Percentiles rank a stretch among this genome's conserved stretches.
Conservation (phyloP, 2,113 vertebrate species). For the Malurus alboscapulatus region DNA sequence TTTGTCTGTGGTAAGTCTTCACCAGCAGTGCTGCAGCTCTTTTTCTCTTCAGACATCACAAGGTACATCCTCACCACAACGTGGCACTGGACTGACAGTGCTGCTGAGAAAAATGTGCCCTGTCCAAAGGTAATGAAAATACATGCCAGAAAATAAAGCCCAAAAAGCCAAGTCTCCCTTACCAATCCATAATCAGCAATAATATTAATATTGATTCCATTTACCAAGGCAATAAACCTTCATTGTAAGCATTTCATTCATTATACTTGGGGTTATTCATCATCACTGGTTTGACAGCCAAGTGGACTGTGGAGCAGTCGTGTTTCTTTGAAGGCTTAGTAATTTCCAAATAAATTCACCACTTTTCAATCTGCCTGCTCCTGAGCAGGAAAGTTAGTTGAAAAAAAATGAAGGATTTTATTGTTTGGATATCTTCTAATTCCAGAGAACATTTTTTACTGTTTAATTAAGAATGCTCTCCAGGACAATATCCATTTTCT, state of each 20-base stretch:
- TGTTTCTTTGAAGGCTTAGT: background rate
- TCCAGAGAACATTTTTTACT: background rate
- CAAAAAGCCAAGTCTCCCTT: slow-evolving; percentile 9
- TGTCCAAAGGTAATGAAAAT: background rate
- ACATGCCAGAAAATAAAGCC: background rate
- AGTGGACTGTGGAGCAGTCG: background rate
- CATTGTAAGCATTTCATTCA: background rate
- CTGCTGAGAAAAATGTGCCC: background rate
- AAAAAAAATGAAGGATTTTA: background rate
- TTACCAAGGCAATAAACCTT: background rate
- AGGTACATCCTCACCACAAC: background rate
- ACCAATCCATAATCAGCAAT: background rate
- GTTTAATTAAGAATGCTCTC: background rate
- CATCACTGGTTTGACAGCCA: background rate
- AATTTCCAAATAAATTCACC: background rate
- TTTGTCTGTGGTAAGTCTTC: slow-evolving; percentile 49
- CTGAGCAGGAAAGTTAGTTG: background rate
- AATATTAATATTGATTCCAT: background rate
- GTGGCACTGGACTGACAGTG: background rate
- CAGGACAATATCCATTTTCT: background rate
- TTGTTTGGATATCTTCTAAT: background rate
- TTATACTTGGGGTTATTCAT: background rate
- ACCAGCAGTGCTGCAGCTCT: background rate
- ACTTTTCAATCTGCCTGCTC: background rate
- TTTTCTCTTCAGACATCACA: slow-evolving; percentile 38